Evolutionary conservation across 2,113 vertebrate genomes (phyloP).

Genomic region (Isurus oxyrinchus): DNA sequence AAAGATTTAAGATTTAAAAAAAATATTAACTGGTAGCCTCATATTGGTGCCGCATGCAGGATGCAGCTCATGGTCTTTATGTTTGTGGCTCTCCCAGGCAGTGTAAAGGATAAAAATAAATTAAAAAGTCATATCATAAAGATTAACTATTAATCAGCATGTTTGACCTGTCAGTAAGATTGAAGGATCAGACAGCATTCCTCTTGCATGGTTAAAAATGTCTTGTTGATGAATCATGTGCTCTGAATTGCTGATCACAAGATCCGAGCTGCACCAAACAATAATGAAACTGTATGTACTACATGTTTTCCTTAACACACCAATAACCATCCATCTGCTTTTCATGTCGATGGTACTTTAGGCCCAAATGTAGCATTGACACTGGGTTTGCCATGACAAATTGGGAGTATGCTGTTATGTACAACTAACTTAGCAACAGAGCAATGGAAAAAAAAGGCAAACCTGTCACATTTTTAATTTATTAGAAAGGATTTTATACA

Average conservation of each 20-base stretch:
- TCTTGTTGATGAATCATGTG: slow-evolving; percentile 82
- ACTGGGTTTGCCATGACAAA: slow-evolving; percentile 24
- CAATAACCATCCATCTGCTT: slow-evolving; percentile 38
- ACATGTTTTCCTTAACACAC: slow-evolving; percentile 37
- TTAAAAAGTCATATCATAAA: slow-evolving; percentile 88
- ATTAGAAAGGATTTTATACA: slow-evolving; percentile 60
- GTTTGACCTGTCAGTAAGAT: slow-evolving; percentile 85
- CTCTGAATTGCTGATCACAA: slow-evolving; percentile 79
- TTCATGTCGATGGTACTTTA: slow-evolving; percentile 29
- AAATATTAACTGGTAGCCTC: not conserved
- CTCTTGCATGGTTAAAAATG: slow-evolving; percentile 78
- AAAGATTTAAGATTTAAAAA: not conserved
- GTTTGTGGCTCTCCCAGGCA: slow-evolving; percentile 53
- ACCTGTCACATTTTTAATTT: slow-evolving; percentile 13
- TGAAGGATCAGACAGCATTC: slow-evolving; percentile 80
- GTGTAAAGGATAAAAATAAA: slow-evolving; percentile 66
- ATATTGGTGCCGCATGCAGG: slow-evolving; percentile 67
- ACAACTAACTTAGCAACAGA: slow-evolving; percentile 21
- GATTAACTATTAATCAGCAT: slow-evolving; percentile 90
- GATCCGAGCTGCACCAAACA: slow-evolving; percentile 71
- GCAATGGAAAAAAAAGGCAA: not conserved
- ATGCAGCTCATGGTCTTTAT: slow-evolving; percentile 63
- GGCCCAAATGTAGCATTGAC: slow-evolving; percentile 25
- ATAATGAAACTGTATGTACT: slow-evolving; percentile 55
- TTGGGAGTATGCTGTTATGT: slow-evolving; percentile 22